Conservation (phyloP, 53 echinoderm and acorn worm genomes). For the Paelopatides confundens region DNA sequence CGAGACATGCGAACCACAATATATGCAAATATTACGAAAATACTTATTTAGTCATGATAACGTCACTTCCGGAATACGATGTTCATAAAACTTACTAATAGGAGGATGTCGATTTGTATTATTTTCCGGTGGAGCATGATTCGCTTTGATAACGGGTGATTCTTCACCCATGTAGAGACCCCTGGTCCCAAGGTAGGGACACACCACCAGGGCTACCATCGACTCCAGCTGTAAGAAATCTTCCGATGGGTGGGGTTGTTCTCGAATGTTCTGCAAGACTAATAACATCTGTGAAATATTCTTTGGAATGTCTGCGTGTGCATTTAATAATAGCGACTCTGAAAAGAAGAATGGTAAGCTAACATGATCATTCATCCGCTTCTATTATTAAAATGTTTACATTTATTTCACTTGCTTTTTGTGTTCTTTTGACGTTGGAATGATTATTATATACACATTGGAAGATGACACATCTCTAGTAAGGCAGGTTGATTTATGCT, state of each 20-base stretch:
- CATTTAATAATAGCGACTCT: conserved; percentile 79
- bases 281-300: conserved; percentile 93
- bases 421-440: too few species aligned
- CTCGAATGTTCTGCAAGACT: conserved; percentile 90
- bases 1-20: neutral
- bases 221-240: conserved; percentile 83
- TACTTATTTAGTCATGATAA: conserved; percentile 17
- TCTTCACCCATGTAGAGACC: conserved; percentile 89
- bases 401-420: too few species aligned
- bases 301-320: conserved; percentile 68
- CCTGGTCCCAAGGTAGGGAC: conserved; percentile 88
- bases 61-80: conserved; percentile 29
- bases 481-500: too few species aligned
- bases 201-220: conserved; percentile 86
- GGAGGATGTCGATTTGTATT: conserved; percentile 3
- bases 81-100: conserved; percentile 37
- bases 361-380: too few species aligned
- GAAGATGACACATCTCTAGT: too few species aligned
- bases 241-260: conserved; percentile 68
- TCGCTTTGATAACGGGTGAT: conserved; percentile 78
- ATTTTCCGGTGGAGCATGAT: neutral
- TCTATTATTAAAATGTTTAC: too few species aligned
- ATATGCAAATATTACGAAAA: neutral
- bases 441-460: too few species aligned
- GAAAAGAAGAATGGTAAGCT: neutral